Evolutionary conservation across 2,888 invertebrate genomes (phyloP).

Genomic region (Orchesellides sinensis): DNA sequence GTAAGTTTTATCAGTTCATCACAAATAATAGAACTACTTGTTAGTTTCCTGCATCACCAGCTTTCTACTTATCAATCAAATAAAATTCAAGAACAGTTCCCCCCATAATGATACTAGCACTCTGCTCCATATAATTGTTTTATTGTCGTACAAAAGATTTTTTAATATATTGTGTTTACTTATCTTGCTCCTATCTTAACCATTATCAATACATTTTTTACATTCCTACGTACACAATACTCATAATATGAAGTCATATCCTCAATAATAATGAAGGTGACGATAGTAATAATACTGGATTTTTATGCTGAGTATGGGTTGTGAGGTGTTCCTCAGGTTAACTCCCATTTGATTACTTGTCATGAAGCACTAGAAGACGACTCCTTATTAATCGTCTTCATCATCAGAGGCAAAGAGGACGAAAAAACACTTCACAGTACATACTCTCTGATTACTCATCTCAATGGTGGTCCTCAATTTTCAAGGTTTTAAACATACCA

Average conservation of each 20-base stretch:
- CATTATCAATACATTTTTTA: slow-evolving; percentile 45
- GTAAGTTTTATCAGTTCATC: neutral
- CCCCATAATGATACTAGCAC: neutral
- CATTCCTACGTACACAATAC: slow-evolving; percentile 22
- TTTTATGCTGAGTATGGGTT: neutral
- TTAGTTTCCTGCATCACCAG: slow-evolving; percentile 21
- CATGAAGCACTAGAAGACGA: slow-evolving; percentile 24
- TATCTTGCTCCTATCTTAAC: slow-evolving; percentile 12
- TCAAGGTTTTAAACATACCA: neutral
- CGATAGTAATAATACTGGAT: slow-evolving; percentile 15
- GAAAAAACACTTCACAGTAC: slow-evolving; percentile 10
- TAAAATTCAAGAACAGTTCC: neutral
- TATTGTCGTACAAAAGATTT: slow-evolving; percentile 34
- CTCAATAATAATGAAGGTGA: slow-evolving; percentile 63
- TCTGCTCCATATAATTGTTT: slow-evolving; percentile 29
- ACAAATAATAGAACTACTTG: slow-evolving; percentile 30
- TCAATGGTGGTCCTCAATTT: slow-evolving; percentile 35
- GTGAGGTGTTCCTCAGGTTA: slow-evolving; percentile 26
- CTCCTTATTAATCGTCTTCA: slow-evolving; percentile 49
- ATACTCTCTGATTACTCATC: slow-evolving; percentile 19
- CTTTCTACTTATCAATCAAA: neutral
- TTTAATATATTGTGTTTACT: slow-evolving; percentile 8
- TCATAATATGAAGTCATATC: no score
- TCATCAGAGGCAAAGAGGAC: slow-evolving; percentile 8
- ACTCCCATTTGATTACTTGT: slow-evolving; percentile 52